Conservation (phyloP, 2,888 invertebrate genomes). For the Dendrolimus houi region DNA sequence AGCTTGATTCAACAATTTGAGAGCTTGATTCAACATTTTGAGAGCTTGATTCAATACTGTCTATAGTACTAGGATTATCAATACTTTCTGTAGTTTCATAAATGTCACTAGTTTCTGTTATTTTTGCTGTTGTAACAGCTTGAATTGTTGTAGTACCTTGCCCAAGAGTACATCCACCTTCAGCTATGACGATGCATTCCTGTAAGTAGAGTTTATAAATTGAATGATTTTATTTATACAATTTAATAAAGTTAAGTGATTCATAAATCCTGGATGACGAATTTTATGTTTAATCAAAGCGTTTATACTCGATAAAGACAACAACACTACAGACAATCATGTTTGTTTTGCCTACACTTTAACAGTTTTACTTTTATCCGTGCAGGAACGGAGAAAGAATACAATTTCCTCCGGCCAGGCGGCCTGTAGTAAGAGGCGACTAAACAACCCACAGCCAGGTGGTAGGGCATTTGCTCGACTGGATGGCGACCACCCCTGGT, state of each 20-base stretch:
- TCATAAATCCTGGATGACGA: background rate
- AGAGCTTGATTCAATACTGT: background rate
- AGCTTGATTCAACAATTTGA: background rate
- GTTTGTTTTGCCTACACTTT: too few relatives aligned
- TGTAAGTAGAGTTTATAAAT: slow-evolving; percentile 6
- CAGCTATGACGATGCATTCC: slow-evolving; percentile 14
- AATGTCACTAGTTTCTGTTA: background rate
- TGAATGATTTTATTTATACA: too few relatives aligned
- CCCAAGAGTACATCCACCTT: slow-evolving; percentile 21
- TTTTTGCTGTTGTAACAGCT: background rate
- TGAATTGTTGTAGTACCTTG: slow-evolving; percentile 3
- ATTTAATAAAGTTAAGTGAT: background rate
- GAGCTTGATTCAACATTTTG: background rate
- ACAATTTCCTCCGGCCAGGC: too few relatives aligned
- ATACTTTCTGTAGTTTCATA: background rate
- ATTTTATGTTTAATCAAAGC: background rate
- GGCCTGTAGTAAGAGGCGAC: too few relatives aligned
- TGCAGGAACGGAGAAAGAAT: too few relatives aligned
- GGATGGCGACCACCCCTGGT: too few relatives aligned
- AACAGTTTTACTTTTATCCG: too few relatives aligned
- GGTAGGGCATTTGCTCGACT: too few relatives aligned
- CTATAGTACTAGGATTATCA: background rate
- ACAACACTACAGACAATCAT: too few relatives aligned
- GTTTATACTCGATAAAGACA: too few relatives aligned
- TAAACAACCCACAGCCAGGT: too few relatives aligned